phyloP scores from a whole-genome alignment of 1,140 invertebrate species.

The Tetranychus cinnabarinus region DNA sequence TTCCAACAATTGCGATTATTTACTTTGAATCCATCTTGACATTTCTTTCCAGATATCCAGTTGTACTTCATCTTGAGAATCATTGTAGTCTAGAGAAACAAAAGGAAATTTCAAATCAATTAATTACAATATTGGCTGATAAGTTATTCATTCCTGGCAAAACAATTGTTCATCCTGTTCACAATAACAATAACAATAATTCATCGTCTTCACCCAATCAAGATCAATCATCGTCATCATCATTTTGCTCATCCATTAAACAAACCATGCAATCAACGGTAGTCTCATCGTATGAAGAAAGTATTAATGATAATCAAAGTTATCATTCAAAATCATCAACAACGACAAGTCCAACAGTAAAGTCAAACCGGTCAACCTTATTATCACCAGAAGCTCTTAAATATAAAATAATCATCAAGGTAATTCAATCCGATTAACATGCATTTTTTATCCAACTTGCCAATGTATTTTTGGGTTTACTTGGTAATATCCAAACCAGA shows the following conservation, averaged over 20 bases:
- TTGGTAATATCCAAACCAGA: too few relatives aligned
- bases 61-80: slow-evolving; percentile 24
- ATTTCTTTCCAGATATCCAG: slow-evolving; percentile 18
- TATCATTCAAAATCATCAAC: too few relatives aligned
- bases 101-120: slow-evolving; percentile 15
- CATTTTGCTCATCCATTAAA: too few relatives aligned
- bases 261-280: too few relatives aligned
- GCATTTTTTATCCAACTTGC: neutral
- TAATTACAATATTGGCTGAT: slow-evolving; percentile 15
- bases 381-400: slow-evolving; percentile 20
- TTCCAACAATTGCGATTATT: too few relatives aligned
- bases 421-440: slow-evolving; percentile 7
- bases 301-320: too few relatives aligned
- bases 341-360: neutral
- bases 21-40: neutral
- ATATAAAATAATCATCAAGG: slow-evolving; percentile 21
- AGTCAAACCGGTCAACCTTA: slow-evolving; percentile 2
- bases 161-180: neutral
- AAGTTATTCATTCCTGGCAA: slow-evolving; percentile 16
- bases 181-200: neutral
- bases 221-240: too few relatives aligned
- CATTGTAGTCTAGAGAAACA: slow-evolving; percentile 21
- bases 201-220: neutral
- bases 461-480: too few relatives aligned
- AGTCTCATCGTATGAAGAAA: too few relatives aligned